Evolutionary conservation across 2,888 invertebrate species (phyloP), one percentile per base, ranked within the genome.

Genomic region (Anagyrus pseudococci): DNA sequence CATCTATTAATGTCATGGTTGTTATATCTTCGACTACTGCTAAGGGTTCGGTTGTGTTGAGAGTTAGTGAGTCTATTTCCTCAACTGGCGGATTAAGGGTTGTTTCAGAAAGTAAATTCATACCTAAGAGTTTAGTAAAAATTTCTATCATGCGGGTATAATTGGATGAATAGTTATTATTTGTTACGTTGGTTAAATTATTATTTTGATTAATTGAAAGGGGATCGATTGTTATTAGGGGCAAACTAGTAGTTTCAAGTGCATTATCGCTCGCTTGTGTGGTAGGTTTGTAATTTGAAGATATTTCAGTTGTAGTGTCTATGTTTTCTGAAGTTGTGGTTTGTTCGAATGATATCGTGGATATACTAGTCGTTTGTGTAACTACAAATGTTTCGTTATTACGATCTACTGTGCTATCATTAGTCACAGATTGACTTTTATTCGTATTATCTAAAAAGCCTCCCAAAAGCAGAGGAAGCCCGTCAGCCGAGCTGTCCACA

Each of bases 391-490:
- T 57, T 29, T 52, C 54, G 37, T 55, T 62, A 66, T 59, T 56
- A 23, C 4, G 43, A 17, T 63, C 63, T 61, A 67, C 55, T 58
- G 55, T 58, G 55, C 54, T 56, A 46, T 64, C 58, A 63, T 63
- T 66, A 63, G 60, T 66, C 54, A 66, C 57, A 55, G 65, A 54
- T 56, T 62, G 58, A 66, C 68, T 71, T 62, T 68, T 69, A 65
- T 70, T 68, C 7, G 68, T 71, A 50, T 71, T 69, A 65, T 73
- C 73, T 63, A 74, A 67, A 54, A 73, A 74, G 59, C 73, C 70
- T 44, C 70, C 73, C 63, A 69, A 63, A 46, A 72, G 68, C 61
- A 67, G 70, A 56, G 68, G 67, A 54, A 68, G 58, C 48, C 67
- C 67, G 49, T 71, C 70, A 25, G 56, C 19, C 20, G 64, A 57